These are phyloP conservation scores for Linurgus olivaceus DNA, from an alignment of 2,797 vertebrate species.

Conservation along the genomic window DNA sequence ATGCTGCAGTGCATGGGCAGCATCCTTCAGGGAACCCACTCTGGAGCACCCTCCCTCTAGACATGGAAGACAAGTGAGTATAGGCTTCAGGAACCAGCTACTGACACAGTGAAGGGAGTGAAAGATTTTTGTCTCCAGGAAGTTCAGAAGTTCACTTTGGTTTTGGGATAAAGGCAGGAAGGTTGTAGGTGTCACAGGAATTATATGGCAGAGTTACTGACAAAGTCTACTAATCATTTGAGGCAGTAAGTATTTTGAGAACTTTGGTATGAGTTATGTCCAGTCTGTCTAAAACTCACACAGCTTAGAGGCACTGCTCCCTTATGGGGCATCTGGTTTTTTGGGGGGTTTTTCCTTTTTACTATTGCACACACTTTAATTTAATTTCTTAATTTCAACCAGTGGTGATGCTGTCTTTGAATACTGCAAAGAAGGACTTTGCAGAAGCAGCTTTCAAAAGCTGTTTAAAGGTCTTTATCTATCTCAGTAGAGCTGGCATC, in stretches of 20 bases:
- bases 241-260: not conserved
- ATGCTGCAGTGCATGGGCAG: accelerated
- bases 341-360: not conserved
- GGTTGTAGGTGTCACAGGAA: not conserved
- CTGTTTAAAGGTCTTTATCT: not conserved
- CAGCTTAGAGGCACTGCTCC: not conserved
- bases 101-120: too few relatives aligned
- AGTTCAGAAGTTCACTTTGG: not conserved
- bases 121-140: not conserved
- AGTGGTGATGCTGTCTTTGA: not conserved
- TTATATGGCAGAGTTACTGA: too few relatives aligned
- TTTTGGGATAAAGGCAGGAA: not conserved
- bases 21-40: not conserved
- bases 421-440: not conserved
- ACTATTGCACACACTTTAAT: not conserved
- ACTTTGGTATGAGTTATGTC: not conserved
- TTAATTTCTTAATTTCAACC: not conserved
- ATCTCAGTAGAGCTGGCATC: not conserved
- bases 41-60: not conserved
- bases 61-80: not conserved
- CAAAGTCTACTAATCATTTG: not conserved
- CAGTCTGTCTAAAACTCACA: not conserved
- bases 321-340: not conserved
- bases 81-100: not conserved
- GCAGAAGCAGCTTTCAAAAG: not conserved